Evolutionary conservation across 1,140 invertebrate species (phyloP).

Genomic region (Pteromalus puparum): DNA sequence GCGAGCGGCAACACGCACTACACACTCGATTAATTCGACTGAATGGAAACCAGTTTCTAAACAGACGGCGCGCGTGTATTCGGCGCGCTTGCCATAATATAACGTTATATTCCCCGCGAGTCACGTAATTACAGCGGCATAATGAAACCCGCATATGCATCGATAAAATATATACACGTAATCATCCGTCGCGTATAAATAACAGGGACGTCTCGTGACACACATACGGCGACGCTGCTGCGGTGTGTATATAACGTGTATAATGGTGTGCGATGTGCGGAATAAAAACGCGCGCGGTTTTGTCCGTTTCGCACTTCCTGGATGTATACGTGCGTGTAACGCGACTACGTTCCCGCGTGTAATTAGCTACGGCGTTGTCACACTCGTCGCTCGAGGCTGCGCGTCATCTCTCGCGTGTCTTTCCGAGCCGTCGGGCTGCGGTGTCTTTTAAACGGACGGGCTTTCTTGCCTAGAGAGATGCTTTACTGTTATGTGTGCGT

Average conservation of each 20-base stretch:
- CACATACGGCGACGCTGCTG: too few species aligned
- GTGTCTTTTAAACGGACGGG: background rate
- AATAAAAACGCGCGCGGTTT: background rate
- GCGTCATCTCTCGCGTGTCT: background rate
- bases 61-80: background rate
- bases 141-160: background rate
- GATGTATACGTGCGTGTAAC: background rate
- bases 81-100: background rate
- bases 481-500: background rate
- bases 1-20: background rate
- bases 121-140: background rate
- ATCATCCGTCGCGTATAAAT: background rate
- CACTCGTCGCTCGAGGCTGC: background rate
- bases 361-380: background rate
- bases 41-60: background rate
- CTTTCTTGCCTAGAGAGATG: background rate
- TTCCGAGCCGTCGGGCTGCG: background rate
- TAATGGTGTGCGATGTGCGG: too few species aligned
- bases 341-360: background rate
- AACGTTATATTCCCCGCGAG: background rate
- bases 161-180: background rate
- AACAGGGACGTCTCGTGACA: background rate
- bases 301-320: background rate
- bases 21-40: background rate
- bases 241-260: too few species aligned